Evolutionary conservation across 2,113 vertebrate species (phyloP), one percentile per base, ranked within the genome.

Genomic region (Crypturellus undulatus): DNA sequence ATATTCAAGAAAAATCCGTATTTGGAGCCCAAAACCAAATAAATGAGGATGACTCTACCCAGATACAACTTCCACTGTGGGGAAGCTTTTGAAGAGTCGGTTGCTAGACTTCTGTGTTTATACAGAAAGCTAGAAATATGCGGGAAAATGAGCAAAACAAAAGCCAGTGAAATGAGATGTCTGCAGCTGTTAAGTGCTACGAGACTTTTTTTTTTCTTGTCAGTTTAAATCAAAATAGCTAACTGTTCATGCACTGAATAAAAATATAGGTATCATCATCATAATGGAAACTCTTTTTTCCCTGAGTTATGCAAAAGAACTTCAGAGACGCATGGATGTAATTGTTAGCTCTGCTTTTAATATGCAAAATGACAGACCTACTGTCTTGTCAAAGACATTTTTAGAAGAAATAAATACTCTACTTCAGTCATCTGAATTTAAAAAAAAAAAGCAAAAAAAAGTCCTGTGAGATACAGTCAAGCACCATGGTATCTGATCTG

Each of bases 331-430:
- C 3, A 6, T 8, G 24, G 26, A 17, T 51, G 11, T 8, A 9
- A 3, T 59, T 32, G 17, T 26, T 30, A 47, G 18, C 18, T 12
- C 36, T 7, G 1, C 2, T 1, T 86, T 24, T 59, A 10, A 47
- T 1, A 9, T n/a, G 49, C 43, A n/a, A 1, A 3, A 1, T 12
- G n/a, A 45, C 36, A 32, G 38, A 9, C 6, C 3, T 0, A 0
- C 22, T 13, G 5, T 49, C 52, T 71, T 77, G 38, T 12, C 1
- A 59, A 28, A 30, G 25, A 43, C 0, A 0, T 28, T 67, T 69
- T 64, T 59, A 34, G 62, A 34, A 63, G 54, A 64, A 40, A 11
- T 19, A 16, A 42, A 17, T 69, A 8, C 54, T 87, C n/a, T 24
- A 10, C 52, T 58, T 64, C 20, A 24, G 47, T 58, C 4, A 4